Evolutionary conservation across 1,140 invertebrate species (phyloP).

Genomic region (Calliphora vicina): DNA sequence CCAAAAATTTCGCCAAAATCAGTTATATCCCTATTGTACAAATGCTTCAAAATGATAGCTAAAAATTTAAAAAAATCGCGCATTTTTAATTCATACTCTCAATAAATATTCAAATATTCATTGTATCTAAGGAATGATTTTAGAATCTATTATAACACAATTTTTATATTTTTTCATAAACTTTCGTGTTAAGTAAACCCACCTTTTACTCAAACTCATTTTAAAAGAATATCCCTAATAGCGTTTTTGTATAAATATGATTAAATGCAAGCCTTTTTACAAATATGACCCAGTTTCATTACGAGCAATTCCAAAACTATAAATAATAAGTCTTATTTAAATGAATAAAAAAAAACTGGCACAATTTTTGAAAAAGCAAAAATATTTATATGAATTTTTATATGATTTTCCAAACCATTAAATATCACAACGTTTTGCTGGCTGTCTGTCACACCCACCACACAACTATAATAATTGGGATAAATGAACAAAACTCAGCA

Average conservation of each 20-base stretch:
- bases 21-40: too few relatives aligned
- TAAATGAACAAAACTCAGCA: neutral
- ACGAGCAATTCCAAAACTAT: neutral
- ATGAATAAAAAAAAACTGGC: neutral
- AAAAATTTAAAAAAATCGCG: too few relatives aligned
- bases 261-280: neutral
- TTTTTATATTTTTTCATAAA: too few relatives aligned
- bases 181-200: too few relatives aligned
- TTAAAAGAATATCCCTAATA: neutral
- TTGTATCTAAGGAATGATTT: too few relatives aligned
- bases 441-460: constrained; percentile 11
- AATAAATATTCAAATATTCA: too few relatives aligned
- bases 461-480: neutral
- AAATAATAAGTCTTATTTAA: constrained; percentile 3
- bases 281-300: neutral
- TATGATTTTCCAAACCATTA: constrained; percentile 22
- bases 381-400: neutral
- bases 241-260: neutral
- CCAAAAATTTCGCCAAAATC: too few relatives aligned
- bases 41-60: too few relatives aligned
- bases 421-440: neutral
- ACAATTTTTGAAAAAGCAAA: neutral
- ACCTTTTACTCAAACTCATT: too few relatives aligned
- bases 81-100: too few relatives aligned
- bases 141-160: too few relatives aligned